These are phyloP conservation scores for Festucalex cinctus DNA, from an alignment of 2,113 vertebrate species.

Conservation along the genomic window DNA sequence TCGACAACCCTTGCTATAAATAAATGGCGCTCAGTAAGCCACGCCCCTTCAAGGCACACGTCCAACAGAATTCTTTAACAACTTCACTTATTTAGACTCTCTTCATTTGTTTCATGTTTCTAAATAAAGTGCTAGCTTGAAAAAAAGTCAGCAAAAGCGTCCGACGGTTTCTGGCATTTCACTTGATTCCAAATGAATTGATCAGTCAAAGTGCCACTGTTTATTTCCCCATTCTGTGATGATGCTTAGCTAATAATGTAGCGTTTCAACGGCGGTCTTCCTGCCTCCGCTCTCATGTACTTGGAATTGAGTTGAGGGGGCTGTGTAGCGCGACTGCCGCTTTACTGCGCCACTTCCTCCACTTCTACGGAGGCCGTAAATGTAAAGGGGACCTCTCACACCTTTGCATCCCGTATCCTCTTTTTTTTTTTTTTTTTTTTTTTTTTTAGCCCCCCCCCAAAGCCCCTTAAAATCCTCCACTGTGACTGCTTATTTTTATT, in stretches of 20 bases:
- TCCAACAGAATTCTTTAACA: too few relatives aligned
- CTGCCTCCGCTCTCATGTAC: conserved; percentile 51
- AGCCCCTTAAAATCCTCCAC: background rate
- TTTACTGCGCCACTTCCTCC: conserved; percentile 75
- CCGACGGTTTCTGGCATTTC: too few relatives aligned
- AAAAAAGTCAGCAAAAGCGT: too few relatives aligned
- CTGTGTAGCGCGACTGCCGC: conserved; percentile 62
- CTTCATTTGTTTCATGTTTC: too few relatives aligned
- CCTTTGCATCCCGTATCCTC: conserved; percentile 63
- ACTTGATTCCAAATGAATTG: background rate
- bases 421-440: too few relatives aligned
- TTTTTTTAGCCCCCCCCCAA: background rate
- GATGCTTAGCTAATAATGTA: background rate
- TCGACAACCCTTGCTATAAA: too few relatives aligned
- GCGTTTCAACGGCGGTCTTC: background rate
- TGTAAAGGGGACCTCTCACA: conserved; percentile 70
- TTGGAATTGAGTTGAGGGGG: conserved; percentile 62
- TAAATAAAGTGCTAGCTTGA: background rate
- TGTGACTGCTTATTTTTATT: conserved; percentile 38
- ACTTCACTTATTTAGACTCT: too few relatives aligned
- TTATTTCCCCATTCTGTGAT: too few relatives aligned
- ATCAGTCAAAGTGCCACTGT: background rate
- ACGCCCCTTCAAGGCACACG: too few relatives aligned
- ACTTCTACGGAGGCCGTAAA: conserved; percentile 69
- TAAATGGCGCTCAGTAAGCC: too few relatives aligned